These are phyloP conservation scores for Amphilophus citrinellus DNA, from an alignment of 2,113 vertebrate genomes.

Conservation along the genomic window DNA sequence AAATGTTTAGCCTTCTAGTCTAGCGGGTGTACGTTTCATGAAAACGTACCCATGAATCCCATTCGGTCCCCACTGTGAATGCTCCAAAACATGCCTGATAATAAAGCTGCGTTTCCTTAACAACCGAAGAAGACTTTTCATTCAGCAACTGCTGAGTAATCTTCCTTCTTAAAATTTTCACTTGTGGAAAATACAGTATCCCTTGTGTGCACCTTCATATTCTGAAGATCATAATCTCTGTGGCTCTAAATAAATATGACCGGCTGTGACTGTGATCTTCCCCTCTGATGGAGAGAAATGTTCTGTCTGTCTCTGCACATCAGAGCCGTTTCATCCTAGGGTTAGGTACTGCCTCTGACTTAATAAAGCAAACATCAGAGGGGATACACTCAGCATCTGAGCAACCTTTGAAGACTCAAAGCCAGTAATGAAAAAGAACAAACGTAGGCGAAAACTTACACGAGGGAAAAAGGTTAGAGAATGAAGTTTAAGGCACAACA, in stretches of 20 bases:
- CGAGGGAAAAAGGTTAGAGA: neutral
- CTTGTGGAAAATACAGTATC: neutral
- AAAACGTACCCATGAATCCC: neutral
- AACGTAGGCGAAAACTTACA: neutral
- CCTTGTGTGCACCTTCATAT: conserved; percentile 9
- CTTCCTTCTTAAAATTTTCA: neutral
- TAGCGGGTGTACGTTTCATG: neutral
- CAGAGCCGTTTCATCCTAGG: conserved; percentile 15
- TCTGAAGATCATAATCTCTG: conserved; percentile 16
- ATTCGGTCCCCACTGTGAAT: neutral
- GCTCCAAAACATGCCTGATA: conserved; percentile 9
- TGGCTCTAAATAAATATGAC: conserved; percentile 30
- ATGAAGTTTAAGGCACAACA: neutral
- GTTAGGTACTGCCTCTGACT: conserved; percentile 2
- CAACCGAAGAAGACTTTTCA: neutral
- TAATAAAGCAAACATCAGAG: conserved; percentile 43
- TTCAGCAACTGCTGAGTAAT: neutral
- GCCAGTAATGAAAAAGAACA: neutral
- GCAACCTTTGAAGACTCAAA: conserved; percentile 37
- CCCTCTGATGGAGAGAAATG: conserved; percentile 23
- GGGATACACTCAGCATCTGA: conserved; percentile 12
- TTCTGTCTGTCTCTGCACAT: conserved; percentile 22
- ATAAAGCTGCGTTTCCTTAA: neutral
- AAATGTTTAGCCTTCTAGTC: neutral
- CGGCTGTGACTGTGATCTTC: conserved; percentile 43